Percentiles rank a stretch among this genome's conserved stretches.
These are phyloP conservation scores for Drosophila takahashii DNA, from an alignment of 1,140 invertebrate species.

Conservation along the genomic window DNA sequence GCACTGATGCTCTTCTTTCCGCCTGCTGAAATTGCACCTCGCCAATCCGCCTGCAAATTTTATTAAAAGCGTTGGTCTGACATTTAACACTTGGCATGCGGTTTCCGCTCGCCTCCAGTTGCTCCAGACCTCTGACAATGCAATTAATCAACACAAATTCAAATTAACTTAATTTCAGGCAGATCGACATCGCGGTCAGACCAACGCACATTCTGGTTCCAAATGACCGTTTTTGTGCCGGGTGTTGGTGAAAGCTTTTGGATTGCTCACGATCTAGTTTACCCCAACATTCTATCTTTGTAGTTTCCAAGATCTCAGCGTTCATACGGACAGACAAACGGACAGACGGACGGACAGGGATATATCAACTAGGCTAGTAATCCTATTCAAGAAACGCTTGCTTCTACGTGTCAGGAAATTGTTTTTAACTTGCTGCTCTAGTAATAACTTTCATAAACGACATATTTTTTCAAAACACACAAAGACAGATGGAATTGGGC, in stretches of 20 bases:
- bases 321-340: too few relatives aligned
- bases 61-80: slow-evolving; percentile 59
- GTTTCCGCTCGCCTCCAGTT: slow-evolving; percentile 25
- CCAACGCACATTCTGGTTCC: background rate
- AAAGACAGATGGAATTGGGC: too few relatives aligned
- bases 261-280: background rate
- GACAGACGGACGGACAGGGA: too few relatives aligned
- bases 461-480: too few relatives aligned
- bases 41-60: slow-evolving; percentile 49
- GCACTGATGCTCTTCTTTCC: background rate
- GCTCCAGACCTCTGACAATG: slow-evolving; percentile 48
- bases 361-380: too few relatives aligned
- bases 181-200: slow-evolving; percentile 57
- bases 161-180: slow-evolving; percentile 72
- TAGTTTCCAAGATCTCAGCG: too few relatives aligned
- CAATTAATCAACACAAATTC: slow-evolving; percentile 80
- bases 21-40: slow-evolving; percentile 7
- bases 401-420: too few relatives aligned
- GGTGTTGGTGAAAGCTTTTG: background rate
- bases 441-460: too few relatives aligned
- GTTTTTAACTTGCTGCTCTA: too few relatives aligned
- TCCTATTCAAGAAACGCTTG: too few relatives aligned
- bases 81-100: slow-evolving; percentile 71
- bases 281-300: too few relatives aligned
- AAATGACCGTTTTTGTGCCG: background rate